Evolutionary conservation across 1,140 invertebrate genomes (phyloP), one percentile per base, ranked within the genome.

Genomic region (Hyposmocoma kahamanoa): DNA sequence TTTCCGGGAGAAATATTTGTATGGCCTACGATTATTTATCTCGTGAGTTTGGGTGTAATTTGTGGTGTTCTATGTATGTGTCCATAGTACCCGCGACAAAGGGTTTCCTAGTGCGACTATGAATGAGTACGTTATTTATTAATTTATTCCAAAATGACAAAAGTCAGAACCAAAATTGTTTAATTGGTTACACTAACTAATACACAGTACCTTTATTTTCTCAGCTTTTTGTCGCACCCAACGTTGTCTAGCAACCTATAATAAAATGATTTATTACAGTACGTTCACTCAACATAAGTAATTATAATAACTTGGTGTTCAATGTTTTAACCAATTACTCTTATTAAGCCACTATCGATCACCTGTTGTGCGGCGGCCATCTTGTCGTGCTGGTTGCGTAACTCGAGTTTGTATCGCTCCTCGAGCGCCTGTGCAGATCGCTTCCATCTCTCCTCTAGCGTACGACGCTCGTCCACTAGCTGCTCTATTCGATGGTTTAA

Each of bases 171-270:
- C n/a, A n/a, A n/a, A n/a, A n/a, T n/a, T n/a, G n/a, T n/a, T n/a
- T n/a, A n/a, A n/a, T n/a, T n/a, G n/a, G n/a, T n/a, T n/a, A n/a
- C n/a, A n/a, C n/a, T n/a, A n/a, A n/a, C n/a, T n/a, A n/a, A n/a
- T n/a, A n/a, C n/a, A n/a, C n/a, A n/a, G n/a, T 56, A 80, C 81
- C 71, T 84, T 84, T 17, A 84, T 84, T 63, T 84, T 84, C 34
- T 85, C 82, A 28, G 82, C 82, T 50, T 85, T 85, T 38, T 85
- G 82, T 28, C 76, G 49, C 13, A 85, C 82, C 82, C 82, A 85
- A 0, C 81, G 72, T 47, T 85, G 81, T 15, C 79, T 68, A 0
- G 79, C 82, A 0, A 85, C 72, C 79, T 85, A 59, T 2, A 64
- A 68, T 19, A 22, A 39, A 21, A 41, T 6, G 2, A 39, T 6